Base-by-base conservation (phyloP, 1,140 invertebrate genomes). In the Leptonema lineaticorne region DNA sequence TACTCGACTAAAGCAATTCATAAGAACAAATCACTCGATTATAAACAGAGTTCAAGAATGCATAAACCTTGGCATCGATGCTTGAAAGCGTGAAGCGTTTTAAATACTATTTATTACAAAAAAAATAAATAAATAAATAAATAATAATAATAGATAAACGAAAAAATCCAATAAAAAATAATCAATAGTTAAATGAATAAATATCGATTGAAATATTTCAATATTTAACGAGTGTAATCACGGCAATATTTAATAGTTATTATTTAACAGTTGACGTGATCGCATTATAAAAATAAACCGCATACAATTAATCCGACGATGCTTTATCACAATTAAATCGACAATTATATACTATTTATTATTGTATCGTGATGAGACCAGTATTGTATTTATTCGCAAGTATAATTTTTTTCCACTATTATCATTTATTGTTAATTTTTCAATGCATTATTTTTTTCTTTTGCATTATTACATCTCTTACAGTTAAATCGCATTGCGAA, bases 51-150 rank as follows among this genome's bases (percentile, higher is more conserved):
- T 53, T 53, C 50, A 53, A 53, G 50, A 26, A 22, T 53, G 27
- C 50, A 11, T 24, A 14, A 53, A 53, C 50, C 50, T 53, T 53
- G 50, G 50, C 50, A 53, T 53, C 50, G 22, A 53, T 53, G 50
- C 50, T 53, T 24, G 46, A 53, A 53, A 53, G 50, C 50, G 50
- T 53, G 50, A 53, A 53, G 50, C 4, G 4, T 14, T 16, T 9
- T n/a, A 45, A 16, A 45, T 16, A 9, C n/a, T n/a, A n/a, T n/a
- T n/a, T n/a, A n/a, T n/a, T n/a, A n/a, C n/a, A n/a, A n/a, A n/a
- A n/a, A n/a, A 45, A 16, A 16, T 9, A 33, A 16, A 16, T 16
- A 45, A 45, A 45, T n/a, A 7, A 14, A 14, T 45, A n/a, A n/a
- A n/a, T n/a, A 2, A 3, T 2, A 16, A 45, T 33, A 11, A 33